These are phyloP conservation scores for Amazona guildingii DNA, from an alignment of 2,113 vertebrate species.

Conservation along the genomic window DNA sequence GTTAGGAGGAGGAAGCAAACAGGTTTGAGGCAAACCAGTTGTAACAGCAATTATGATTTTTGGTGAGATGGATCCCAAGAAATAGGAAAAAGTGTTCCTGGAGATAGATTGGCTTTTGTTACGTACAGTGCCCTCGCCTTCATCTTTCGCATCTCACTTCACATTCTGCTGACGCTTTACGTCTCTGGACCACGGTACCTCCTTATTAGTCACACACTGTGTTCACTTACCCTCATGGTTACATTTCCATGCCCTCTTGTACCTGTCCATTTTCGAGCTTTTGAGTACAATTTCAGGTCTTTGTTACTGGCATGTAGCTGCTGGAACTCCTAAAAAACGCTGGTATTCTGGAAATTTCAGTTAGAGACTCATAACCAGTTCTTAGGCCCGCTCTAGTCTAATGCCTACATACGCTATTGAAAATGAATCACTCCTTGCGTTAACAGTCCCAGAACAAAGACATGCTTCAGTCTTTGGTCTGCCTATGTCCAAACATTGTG, in stretches of 20 bases:
- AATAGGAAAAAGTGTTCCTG: neutral
- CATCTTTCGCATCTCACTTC: neutral
- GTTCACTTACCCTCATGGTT: neutral
- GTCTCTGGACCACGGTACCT: neutral
- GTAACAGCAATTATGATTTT: neutral
- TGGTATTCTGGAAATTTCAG: neutral
- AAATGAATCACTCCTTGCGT: neutral
- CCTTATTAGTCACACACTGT: neutral
- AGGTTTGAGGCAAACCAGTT: neutral
- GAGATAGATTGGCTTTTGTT: neutral
- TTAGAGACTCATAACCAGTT: neutral
- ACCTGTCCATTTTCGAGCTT: neutral
- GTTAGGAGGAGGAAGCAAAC: neutral
- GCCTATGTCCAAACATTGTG: neutral
- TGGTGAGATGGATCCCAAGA: neutral
- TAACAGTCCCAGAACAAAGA: neutral
- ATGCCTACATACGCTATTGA: neutral
- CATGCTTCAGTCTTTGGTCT: neutral
- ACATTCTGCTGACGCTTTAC: neutral
- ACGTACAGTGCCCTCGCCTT: fast-evolving
- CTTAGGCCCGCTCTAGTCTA: neutral
- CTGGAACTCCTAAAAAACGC: neutral
- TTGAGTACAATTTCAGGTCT: neutral
- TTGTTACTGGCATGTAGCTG: neutral
- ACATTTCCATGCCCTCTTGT: neutral